These are phyloP conservation scores for Panthera uncia DNA, from an alignment of 2,113 vertebrate genomes.

Conservation along the genomic window DNA sequence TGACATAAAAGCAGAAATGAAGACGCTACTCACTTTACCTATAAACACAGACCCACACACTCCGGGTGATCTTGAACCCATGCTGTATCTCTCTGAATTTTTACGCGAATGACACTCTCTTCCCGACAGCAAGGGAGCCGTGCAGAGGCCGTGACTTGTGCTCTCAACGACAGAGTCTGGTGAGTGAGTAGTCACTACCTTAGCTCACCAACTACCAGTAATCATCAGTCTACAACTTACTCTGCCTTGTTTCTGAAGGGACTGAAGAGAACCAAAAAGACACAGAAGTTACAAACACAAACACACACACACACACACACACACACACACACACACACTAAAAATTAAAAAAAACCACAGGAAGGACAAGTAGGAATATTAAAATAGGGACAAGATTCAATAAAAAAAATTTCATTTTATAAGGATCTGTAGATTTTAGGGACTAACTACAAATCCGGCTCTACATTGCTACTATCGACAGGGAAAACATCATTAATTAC, in stretches of 20 bases:
- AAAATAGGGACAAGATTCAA: neutral
- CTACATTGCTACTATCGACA: neutral
- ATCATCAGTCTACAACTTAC: neutral
- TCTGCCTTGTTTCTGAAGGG: neutral
- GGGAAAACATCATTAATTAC: neutral
- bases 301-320: too few relatives aligned
- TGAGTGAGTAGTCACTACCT: neutral
- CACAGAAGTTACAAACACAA: neutral
- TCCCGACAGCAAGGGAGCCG: neutral
- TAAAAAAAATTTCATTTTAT: neutral
- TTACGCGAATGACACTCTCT: rapidly evolving
- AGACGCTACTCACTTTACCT: rapidly evolving
- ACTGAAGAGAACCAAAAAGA: neutral
- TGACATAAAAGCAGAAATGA: neutral
- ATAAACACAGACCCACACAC: too few relatives aligned
- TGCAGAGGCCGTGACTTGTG: neutral
- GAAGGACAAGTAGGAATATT: neutral
- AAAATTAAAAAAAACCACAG: neutral
- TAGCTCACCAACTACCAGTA: neutral
- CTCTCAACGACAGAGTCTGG: neutral
- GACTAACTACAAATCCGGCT: neutral
- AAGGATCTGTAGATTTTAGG: neutral
- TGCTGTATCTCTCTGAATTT: rapidly evolving
- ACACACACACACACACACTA: neutral
- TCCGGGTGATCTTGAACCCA: neutral